These are phyloP conservation scores for Chydorus sphaericus DNA, from an alignment of 2,888 invertebrate genomes.

Conservation along the genomic window DNA sequence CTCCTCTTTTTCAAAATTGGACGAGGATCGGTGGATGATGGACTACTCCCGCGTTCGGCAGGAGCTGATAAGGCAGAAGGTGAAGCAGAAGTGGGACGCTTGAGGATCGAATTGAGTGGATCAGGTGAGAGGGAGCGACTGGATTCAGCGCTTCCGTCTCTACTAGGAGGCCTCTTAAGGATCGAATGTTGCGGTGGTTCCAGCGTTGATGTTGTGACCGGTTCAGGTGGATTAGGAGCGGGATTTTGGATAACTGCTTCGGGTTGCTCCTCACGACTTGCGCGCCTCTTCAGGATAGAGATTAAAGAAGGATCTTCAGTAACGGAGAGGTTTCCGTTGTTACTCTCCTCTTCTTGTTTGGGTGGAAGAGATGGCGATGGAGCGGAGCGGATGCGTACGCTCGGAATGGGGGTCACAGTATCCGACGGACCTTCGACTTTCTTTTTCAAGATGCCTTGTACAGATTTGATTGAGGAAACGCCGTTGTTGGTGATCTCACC, in stretches of 20 bases:
- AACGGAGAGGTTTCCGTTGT: not conserved
- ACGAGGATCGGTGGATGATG: slow-evolving; percentile 20
- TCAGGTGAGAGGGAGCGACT: slow-evolving; percentile 42
- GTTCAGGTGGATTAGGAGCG: slow-evolving; percentile 30
- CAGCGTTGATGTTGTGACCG: too few species aligned
- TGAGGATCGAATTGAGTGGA: slow-evolving; percentile 57
- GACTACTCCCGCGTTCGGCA: not conserved
- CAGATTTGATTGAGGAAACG: not conserved
- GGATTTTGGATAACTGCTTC: slow-evolving; percentile 57
- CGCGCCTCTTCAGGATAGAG: slow-evolving; percentile 22
- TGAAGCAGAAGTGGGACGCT: slow-evolving; percentile 38
- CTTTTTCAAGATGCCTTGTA: slow-evolving; percentile 12
- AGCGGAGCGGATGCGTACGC: slow-evolving; percentile 11
- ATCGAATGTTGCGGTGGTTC: too few species aligned
- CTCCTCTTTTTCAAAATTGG: slow-evolving; percentile 41
- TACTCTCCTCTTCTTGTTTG: not conserved
- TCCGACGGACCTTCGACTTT: not conserved
- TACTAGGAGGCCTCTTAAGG: slow-evolving; percentile 50
- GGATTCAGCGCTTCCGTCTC: slow-evolving; percentile 36
- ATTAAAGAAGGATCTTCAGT: not conserved
- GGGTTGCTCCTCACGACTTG: slow-evolving; percentile 30
- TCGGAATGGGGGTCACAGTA: too few species aligned
- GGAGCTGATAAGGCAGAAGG: not conserved
- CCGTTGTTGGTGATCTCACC: not conserved
- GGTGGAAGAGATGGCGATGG: not conserved